Evolutionary conservation across 2,888 invertebrate species (phyloP).

Genomic region (Agrilus biguttatus): DNA sequence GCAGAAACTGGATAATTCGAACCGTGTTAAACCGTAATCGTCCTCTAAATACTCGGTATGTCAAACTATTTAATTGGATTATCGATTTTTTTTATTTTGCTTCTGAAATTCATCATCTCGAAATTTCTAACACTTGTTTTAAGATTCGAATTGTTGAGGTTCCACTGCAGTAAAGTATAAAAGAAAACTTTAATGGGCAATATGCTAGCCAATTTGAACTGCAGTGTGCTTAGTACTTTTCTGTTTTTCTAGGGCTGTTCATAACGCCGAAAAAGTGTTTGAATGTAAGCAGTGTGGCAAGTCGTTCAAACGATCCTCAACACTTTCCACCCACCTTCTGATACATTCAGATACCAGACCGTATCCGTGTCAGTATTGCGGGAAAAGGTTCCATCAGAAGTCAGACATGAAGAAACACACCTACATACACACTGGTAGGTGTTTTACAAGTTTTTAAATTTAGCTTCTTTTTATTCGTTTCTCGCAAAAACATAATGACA

Average conservation of each 20-base stretch:
- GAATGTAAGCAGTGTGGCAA: conserved; percentile 97
- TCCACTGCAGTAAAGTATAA: too few species aligned
- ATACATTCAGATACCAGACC: conserved; percentile 96
- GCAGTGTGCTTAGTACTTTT: too few species aligned
- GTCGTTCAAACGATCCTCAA: conserved; percentile 90
- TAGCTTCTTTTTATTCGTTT: not conserved
- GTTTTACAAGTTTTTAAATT: not conserved
- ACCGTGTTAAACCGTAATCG: too few species aligned
- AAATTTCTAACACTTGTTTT: too few species aligned
- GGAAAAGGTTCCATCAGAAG: conserved; percentile 97
- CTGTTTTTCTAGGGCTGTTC: conserved; percentile 59
- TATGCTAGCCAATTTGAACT: too few species aligned
- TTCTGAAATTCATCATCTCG: too few species aligned
- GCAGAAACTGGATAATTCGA: too few species aligned
- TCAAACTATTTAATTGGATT: too few species aligned
- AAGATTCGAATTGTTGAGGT: too few species aligned
- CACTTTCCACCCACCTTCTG: conserved; percentile 89
- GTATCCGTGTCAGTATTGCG: conserved; percentile 96
- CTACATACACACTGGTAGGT: conserved; percentile 82
- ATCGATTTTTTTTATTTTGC: too few species aligned
- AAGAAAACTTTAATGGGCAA: too few species aligned
- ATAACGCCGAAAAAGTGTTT: conserved; percentile 86
- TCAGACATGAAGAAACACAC: conserved; percentile 99
- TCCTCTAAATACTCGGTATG: too few species aligned
- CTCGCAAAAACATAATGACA: not conserved